Base-by-base conservation (phyloP, 2,888 invertebrate genomes). In the Terebella lapidaria region DNA sequence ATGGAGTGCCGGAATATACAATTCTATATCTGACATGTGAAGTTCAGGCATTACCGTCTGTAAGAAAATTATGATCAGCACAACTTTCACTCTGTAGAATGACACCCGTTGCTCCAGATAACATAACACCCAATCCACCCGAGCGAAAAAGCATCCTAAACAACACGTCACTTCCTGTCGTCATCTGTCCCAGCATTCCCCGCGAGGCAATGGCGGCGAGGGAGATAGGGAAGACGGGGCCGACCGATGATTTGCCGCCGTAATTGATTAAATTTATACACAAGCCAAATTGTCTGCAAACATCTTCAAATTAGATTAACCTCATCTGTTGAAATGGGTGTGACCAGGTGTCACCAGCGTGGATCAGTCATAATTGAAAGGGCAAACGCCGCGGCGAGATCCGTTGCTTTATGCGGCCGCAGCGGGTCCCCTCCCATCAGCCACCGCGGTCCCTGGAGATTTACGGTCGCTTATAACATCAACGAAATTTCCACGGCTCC, bases 251-350 rank as follows among this genome's bases (percentile, higher is more conserved):
- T 58, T 35, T 58, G 54, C 25, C 5, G 42, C 18, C 15, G 3
- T 58, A 58, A 58, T 58, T 54, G 35, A 54, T 49, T 54, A 24
- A 49, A 54, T 58, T 58, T 49, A 30, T 28, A 10, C 35, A 30
- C 42, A 35, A 25, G 10, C 3, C 20, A 58, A 58, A 58, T 58
- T 51, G 58, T 42, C 35, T 24, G 58, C 22, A 58, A 58, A 54
- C 22, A 54, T 4, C 25, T 2, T n/a, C 10, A n/a, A 58, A 58
- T 58, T 49, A 20, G 54, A 58, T 58, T 58, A 57, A 57, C 45
- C 58, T 22, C 27, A 26, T 10, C 49, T 5, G 18, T 24, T n/a
- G 49, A 24, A 35, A 35, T n/a, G 42, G 10, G 10, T 15, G 10
- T 35, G 42, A 15, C 42, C n/a, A 35, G 42, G 42, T 35, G 42